These are phyloP conservation scores for Morinoia aosen DNA, from an alignment of 2,888 invertebrate genomes.

Conservation along the genomic window DNA sequence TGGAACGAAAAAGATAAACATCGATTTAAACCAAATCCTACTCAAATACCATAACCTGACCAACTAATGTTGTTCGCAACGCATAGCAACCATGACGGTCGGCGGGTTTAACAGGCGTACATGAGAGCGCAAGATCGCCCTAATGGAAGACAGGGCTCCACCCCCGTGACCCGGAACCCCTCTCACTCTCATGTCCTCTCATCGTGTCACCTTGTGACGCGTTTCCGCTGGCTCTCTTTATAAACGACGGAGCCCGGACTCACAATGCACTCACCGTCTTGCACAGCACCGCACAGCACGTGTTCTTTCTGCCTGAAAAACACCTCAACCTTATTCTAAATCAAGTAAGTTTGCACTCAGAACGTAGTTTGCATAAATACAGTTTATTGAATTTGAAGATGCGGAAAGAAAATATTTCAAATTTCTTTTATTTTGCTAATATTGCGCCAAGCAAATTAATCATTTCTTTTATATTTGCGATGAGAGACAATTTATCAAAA, in stretches of 20 bases:
- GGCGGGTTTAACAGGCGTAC: not conserved
- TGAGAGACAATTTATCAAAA: not conserved
- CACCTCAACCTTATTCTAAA: not conserved
- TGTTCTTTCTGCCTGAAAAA: not conserved
- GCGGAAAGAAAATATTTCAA: too few relatives aligned
- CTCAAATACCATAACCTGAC: too few relatives aligned
- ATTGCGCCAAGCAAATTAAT: not conserved
- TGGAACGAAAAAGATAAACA: too few relatives aligned
- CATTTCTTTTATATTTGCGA: not conserved
- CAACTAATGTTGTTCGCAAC: too few relatives aligned
- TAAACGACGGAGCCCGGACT: not conserved
- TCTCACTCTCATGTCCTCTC: not conserved
- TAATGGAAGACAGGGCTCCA: not conserved
- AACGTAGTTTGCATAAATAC: not conserved
- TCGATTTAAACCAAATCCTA: too few relatives aligned
- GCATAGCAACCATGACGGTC: not conserved
- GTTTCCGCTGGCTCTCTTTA: not conserved
- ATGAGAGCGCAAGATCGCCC: not conserved
- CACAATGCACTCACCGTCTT: not conserved
- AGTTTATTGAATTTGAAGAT: too few relatives aligned
- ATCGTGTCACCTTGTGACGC: constrained; percentile 9
- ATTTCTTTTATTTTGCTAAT: too few relatives aligned
- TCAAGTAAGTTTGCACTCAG: not conserved
- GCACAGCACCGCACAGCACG: not conserved
- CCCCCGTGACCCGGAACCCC: constrained; percentile 6